Evolutionary conservation across 1,140 invertebrate genomes (phyloP).

Genomic region (Aphelinus certus): DNA sequence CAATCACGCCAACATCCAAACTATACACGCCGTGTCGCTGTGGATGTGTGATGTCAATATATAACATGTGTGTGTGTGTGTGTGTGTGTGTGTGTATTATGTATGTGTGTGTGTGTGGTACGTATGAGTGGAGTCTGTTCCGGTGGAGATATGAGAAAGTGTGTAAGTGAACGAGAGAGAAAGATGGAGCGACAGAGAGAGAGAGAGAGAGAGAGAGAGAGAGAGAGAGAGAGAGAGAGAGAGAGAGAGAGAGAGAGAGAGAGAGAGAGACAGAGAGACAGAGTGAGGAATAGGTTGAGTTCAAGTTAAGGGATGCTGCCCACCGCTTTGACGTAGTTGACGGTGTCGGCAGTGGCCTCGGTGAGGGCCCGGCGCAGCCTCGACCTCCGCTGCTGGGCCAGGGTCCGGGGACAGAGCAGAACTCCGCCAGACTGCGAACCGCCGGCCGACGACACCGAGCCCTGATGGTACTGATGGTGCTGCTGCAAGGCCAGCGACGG

Average conservation of each 20-base stretch:
- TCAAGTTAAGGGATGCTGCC: constrained; percentile 49
- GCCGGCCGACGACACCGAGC: constrained; percentile 24
- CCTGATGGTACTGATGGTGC: constrained; percentile 22
- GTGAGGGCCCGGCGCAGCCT: constrained; percentile 85
- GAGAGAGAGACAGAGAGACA: neutral
- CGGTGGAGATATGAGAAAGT: too few species aligned
- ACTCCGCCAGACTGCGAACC: constrained; percentile 62
- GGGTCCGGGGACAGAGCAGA: constrained; percentile 86
- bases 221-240: neutral
- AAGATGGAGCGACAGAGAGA: constrained; percentile 1
- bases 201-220: neutral
- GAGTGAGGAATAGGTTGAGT: too few species aligned
- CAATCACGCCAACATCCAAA: too few species aligned
- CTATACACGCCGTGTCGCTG: neutral
- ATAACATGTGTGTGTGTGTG: neutral
- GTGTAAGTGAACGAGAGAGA: neutral
- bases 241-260: constrained; percentile 8
- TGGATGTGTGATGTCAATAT: neutral
- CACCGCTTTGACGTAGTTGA: constrained; percentile 89
- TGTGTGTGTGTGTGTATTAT: neutral
- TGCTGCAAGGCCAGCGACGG: constrained; percentile 17
- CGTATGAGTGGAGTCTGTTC: too few species aligned
- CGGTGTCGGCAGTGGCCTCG: constrained; percentile 86
- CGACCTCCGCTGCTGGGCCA: constrained; percentile 84
- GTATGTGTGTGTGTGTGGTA: too few species aligned